Conservation (phyloP, 2,888 invertebrate species). For the Rotaria sp. region DNA sequence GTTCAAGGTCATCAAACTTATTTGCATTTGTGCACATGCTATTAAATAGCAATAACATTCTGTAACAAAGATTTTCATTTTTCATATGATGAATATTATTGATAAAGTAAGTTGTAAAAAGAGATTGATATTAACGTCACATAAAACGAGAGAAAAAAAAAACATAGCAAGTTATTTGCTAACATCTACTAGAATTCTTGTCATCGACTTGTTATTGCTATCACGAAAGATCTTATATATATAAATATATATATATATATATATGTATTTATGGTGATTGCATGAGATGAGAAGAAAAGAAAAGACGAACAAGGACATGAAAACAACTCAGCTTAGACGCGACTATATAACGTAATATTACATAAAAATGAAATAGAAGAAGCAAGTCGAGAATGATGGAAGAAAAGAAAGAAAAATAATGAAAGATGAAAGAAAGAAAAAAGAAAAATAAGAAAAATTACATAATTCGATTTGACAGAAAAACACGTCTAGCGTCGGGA, state of each 20-base stretch:
- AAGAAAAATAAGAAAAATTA: not conserved
- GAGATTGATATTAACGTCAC: not conserved
- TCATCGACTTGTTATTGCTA: not conserved
- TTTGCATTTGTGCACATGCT: not conserved
- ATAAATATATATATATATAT: too few relatives aligned
- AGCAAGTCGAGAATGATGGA: not conserved
- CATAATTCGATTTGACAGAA: slow-evolving; percentile 19
- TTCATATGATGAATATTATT: not conserved
- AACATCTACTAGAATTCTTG: not conserved
- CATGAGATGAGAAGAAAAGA: not conserved
- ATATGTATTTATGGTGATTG: not conserved
- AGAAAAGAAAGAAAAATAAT: not conserved
- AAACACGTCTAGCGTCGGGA: not conserved
- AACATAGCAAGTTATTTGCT: not conserved
- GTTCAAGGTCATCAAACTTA: slow-evolving; percentile 11
- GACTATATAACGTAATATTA: slow-evolving; percentile 19
- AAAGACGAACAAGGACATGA: not conserved
- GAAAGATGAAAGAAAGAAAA: not conserved
- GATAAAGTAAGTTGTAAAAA: not conserved
- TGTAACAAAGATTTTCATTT: not conserved
- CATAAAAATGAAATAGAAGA: slow-evolving; percentile 9
- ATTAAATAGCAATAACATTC: not conserved
- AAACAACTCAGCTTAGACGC: not conserved
- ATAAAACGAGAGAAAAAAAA: not conserved
- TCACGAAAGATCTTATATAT: not conserved